These are phyloP conservation scores for Agapornis roseicollis DNA, from an alignment of 2,113 vertebrate species.

Conservation along the genomic window DNA sequence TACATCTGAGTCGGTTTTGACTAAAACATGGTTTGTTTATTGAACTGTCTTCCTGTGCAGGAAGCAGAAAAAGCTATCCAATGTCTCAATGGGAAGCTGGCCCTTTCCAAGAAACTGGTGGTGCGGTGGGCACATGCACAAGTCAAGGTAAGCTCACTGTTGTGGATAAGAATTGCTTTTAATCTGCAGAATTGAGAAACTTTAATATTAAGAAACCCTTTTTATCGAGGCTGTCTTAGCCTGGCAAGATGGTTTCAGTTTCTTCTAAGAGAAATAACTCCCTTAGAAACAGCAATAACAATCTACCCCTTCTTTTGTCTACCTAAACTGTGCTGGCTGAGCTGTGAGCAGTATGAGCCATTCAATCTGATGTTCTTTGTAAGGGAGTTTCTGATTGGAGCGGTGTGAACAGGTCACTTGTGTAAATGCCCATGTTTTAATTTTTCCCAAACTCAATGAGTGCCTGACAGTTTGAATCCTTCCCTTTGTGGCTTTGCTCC, in stretches of 20 bases:
- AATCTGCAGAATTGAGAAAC: accelerated
- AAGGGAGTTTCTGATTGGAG: not conserved
- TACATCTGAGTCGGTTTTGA: not conserved
- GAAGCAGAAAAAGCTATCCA: slow-evolving; percentile 96
- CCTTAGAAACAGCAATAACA: not conserved
- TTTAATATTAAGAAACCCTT: not conserved
- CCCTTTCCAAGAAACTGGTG: slow-evolving; percentile 95
- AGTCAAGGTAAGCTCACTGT: slow-evolving; percentile 84
- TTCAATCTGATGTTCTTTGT: not conserved
- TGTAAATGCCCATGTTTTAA: not conserved
- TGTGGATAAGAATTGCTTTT: accelerated
- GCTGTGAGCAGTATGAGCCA: not conserved
- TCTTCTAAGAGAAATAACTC: not conserved
- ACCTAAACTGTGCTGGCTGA: not conserved
- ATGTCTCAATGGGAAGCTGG: slow-evolving; percentile 95
- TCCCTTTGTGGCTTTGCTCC: not conserved
- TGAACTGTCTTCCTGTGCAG: slow-evolving; percentile 73
- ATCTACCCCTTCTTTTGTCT: accelerated
- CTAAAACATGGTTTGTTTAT: slow-evolving; percentile 37
- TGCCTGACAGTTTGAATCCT: not conserved
- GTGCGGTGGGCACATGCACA: slow-evolving; percentile 97
- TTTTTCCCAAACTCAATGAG: not conserved
- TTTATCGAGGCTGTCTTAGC: not conserved
- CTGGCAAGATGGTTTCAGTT: not conserved
- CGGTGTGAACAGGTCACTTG: not conserved